A percentile compares a stretch with the other conserved stretches of the same genome.
Conservation (phyloP, 2,888 invertebrate genomes). For the Nineta flava region DNA sequence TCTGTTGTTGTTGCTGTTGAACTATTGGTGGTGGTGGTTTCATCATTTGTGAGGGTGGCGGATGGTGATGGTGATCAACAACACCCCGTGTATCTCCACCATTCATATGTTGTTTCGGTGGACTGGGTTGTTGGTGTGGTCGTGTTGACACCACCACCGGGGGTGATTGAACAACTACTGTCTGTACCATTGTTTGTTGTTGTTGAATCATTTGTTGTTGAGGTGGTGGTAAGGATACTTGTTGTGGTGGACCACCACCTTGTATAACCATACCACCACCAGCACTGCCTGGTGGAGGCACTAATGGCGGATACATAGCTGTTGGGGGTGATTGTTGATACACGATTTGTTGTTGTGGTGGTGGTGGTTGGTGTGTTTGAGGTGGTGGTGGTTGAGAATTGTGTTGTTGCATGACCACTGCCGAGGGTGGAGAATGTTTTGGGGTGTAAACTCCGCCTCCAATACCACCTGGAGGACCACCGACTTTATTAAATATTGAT, state of each 20-base stretch:
- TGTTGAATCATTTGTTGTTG: conserved; percentile 10
- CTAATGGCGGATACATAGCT: too few species aligned
- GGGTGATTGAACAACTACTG: conserved; percentile 13
- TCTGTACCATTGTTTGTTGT: conserved; percentile 11
- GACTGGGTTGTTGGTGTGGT: conserved; percentile 7
- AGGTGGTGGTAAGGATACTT: conserved; percentile 4
- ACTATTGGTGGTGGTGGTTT: background rate
- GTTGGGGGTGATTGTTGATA: conserved; percentile 14
- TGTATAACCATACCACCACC: too few species aligned
- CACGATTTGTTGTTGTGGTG: conserved; percentile 1
- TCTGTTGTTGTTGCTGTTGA: conserved; percentile 6
- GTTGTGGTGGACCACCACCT: too few species aligned
- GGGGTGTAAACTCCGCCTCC: conserved; percentile 10
- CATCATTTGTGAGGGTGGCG: background rate
- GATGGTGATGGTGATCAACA: too few species aligned
- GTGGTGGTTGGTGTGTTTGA: conserved; percentile 8
- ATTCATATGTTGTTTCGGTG: conserved; percentile 13
- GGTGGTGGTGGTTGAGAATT: conserved; percentile 4
- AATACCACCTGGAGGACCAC: too few species aligned
- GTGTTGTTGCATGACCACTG: conserved; percentile 6
- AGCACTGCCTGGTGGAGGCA: too few species aligned
- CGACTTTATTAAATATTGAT: too few species aligned
- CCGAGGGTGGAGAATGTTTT: conserved; percentile 4
- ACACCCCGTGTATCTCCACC: conserved; percentile 9
- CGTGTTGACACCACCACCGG: conserved; percentile 10